Base-by-base conservation (phyloP, 2,797 vertebrate genomes). In the Cyprinodon diabolis region DNA sequence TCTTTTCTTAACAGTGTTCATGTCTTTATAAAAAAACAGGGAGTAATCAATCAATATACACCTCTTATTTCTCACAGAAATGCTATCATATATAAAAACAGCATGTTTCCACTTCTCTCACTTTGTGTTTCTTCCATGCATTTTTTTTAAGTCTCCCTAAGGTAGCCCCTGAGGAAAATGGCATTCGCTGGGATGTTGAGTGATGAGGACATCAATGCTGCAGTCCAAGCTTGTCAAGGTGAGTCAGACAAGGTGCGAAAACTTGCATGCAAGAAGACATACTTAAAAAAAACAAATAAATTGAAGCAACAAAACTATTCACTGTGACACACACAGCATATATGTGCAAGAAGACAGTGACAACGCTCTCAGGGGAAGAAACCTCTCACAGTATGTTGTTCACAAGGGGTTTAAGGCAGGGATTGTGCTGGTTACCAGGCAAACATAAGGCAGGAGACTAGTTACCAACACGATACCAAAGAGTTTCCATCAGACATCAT, bases 221-320 rank as follows among this genome's bases (percentile, higher is more conserved):
- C 95, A 0, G 87, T 97, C 72, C 91, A 95, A 81, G 90, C 91
- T 82, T 96, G 94, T 86, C 93, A 95, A 95, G 93, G 95, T 96
- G 87, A 89, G 89, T 90, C 84, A 85, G 68, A 70, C 19, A 25
- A 47, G 35, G 17, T n/a, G 56, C 48, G 19, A 57, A 68, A 48
- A 56, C 63, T 43, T 11, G 0, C 58, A 70, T 11, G 17, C 78
- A 74, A 37, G 57, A 52, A 71, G 49, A 76, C n/a, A 65, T 13
- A 69, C 51, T 75, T 74, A 66, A 35, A 68, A 48, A 47, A 51
- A 56, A 62, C 37, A 69, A 9, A 47, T 48, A 30, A 30, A 30
- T 30, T 30, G 15, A 71, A 83, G 48, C 58, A 49, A 71, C 30
- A 62, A 4, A 74, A 56, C 49, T 75, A 8, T 21, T 51, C 47